Base-by-base conservation (phyloP, 2,113 vertebrate species). In the Neogale vison region DNA sequence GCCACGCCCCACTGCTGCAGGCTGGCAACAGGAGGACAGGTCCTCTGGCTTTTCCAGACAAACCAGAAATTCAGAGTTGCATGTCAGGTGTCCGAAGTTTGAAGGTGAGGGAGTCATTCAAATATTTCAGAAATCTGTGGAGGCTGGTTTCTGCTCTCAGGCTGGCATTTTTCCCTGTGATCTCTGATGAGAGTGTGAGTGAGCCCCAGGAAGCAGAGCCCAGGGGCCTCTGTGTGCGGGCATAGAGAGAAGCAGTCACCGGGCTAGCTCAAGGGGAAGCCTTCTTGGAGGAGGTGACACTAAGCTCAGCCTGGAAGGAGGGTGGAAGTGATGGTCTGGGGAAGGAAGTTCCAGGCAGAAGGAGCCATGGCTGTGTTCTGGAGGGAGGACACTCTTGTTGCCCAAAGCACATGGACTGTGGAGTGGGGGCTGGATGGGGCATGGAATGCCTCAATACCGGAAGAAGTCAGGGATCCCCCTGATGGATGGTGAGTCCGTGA, bases 201-300 rank as follows among this genome's bases (percentile, higher is more conserved):
- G 31, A 71, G 50, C 59, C 29, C n/a, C 9, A 11, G 26, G 17
- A 47, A 63, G n/a, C 77, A 65, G 63, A 13, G 13, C 45, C 76
- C 17, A 39, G 59, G 61, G 14, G 9, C 39, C 85, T 69, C 26
- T 47, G 57, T 17, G 26, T 23, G 17, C 7, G 36, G 21, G 9
- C n/a, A 4, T 39, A 67, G 88, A 36, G 71, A 63, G 55, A 36
- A 7, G 12, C 47, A 12, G 4, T 50, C 11, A 0, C 47, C 4
- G 0, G 1, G 1, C 76, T 17, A 6, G 9, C 7, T 21, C 8
- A 12, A 55, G 7, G n/a, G n/a, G 84, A 65, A 36, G 7, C 21
- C 85, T 76, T 50, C 52, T 36, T 5, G 1, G 31, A 52, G 47
- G 74, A 63, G 10, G 59, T 2, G 10, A 47, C 34, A 1, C 81